These are phyloP conservation scores for Hesperia comma DNA, from an alignment of 2,888 invertebrate genomes.

Conservation along the genomic window DNA sequence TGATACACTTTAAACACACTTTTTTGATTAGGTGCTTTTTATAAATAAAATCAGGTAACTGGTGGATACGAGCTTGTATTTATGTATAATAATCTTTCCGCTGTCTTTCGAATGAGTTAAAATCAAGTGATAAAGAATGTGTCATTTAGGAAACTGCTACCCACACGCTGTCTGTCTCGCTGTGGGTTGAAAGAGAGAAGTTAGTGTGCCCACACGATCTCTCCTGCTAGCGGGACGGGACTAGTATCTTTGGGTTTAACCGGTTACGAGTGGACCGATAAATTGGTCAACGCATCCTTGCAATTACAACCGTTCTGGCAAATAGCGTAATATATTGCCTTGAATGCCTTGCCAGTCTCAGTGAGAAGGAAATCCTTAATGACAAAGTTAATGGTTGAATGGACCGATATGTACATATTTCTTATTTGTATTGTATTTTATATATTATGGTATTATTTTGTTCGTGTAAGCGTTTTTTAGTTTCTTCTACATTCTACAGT, in stretches of 20 bases:
- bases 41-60: too few relatives aligned
- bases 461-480: too few relatives aligned
- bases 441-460: too few relatives aligned
- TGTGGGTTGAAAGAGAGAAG: neutral
- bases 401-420: too few relatives aligned
- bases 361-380: constrained; percentile 12
- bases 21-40: too few relatives aligned
- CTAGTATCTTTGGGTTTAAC: constrained; percentile 23
- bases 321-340: constrained; percentile 5
- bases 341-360: neutral
- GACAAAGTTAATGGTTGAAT: neutral
- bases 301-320: constrained; percentile 11
- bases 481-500: too few relatives aligned
- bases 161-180: constrained; percentile 16
- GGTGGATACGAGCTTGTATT: too few relatives aligned
- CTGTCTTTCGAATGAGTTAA: neutral
- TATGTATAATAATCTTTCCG: too few relatives aligned
- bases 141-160: constrained; percentile 14
- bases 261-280: constrained; percentile 14
- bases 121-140: constrained; percentile 9
- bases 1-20: too few relatives aligned
- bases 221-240: neutral
- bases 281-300: constrained; percentile 20
- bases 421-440: too few relatives aligned
- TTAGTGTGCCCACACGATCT: constrained; percentile 14